phyloP scores from a whole-genome alignment of 2,888 invertebrate species.

The Clepsis dumicolana region DNA sequence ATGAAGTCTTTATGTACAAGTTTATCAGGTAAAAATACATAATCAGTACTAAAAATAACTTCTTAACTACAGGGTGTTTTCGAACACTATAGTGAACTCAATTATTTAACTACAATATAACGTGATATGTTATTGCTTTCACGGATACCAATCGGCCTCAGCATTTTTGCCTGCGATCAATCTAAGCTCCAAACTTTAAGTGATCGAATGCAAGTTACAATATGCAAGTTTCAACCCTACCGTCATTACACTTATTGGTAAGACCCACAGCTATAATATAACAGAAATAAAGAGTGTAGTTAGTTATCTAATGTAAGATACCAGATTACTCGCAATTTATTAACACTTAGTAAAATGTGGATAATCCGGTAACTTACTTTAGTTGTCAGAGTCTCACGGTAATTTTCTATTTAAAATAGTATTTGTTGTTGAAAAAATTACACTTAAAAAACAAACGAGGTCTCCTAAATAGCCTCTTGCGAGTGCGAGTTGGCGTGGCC shows the following conservation, averaged over 20 bases:
- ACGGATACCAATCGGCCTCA: not conserved
- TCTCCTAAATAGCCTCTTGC: not conserved
- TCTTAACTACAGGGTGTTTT: not conserved
- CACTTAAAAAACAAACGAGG: not conserved
- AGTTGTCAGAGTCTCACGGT: too few relatives aligned
- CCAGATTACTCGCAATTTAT: too few relatives aligned
- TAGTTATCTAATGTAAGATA: too few relatives aligned
- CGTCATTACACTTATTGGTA: too few relatives aligned
- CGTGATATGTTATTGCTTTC: slow-evolving; percentile 2
- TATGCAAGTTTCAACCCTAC: not conserved
- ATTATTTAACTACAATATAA: not conserved
- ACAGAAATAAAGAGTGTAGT: not conserved
- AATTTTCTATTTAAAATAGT: too few relatives aligned
- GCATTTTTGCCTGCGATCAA: not conserved
- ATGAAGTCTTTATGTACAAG: not conserved
- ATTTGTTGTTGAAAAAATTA: not conserved
- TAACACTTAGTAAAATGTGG: too few relatives aligned
- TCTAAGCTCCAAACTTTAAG: not conserved
- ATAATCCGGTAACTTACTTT: too few relatives aligned
- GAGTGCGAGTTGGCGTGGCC: not conserved
- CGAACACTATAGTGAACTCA: not conserved
- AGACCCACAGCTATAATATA: not conserved
- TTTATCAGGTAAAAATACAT: not conserved
- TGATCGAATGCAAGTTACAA: too few relatives aligned
- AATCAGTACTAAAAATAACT: not conserved